phyloP scores from a whole-genome alignment of 2,797 vertebrate species.

The Brachymystax lenok region DNA sequence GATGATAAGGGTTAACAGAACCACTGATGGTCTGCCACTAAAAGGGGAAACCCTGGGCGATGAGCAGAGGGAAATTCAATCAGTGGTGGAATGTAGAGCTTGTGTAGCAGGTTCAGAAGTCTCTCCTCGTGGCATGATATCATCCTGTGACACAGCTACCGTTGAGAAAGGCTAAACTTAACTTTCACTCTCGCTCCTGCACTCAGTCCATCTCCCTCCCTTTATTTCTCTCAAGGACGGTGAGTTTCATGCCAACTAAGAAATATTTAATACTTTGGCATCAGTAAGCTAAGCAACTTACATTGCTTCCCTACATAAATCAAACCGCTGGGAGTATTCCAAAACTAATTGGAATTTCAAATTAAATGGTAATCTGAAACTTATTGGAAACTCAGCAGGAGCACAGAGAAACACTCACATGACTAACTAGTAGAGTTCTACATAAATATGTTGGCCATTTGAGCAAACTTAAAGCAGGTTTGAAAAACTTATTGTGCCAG shows the following conservation, averaged over 20 bases:
- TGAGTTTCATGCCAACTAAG: not conserved
- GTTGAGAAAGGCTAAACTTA: not conserved
- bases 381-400: not conserved
- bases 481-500: not conserved
- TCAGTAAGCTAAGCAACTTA: too few species aligned
- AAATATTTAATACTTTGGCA: not conserved
- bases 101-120: conserved; percentile 16
- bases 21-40: conserved; percentile 23
- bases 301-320: too few species aligned
- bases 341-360: not conserved
- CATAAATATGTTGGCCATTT: too few species aligned
- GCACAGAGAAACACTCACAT: not conserved
- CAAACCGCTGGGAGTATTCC: not conserved
- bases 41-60: conserved; percentile 51
- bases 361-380: not conserved
- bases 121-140: not conserved
- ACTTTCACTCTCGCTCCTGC: not conserved
- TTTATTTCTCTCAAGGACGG: not conserved
- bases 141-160: conserved; percentile 1
- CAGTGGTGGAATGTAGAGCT: conserved; percentile 71
- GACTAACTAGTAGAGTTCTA: not conserved
- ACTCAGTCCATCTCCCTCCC: not conserved
- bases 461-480: not conserved
- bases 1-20: not conserved
- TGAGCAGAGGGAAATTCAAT: conserved; percentile 71